phyloP scores from a whole-genome alignment of 2,797 vertebrate species.

The Nothura maculosa region DNA sequence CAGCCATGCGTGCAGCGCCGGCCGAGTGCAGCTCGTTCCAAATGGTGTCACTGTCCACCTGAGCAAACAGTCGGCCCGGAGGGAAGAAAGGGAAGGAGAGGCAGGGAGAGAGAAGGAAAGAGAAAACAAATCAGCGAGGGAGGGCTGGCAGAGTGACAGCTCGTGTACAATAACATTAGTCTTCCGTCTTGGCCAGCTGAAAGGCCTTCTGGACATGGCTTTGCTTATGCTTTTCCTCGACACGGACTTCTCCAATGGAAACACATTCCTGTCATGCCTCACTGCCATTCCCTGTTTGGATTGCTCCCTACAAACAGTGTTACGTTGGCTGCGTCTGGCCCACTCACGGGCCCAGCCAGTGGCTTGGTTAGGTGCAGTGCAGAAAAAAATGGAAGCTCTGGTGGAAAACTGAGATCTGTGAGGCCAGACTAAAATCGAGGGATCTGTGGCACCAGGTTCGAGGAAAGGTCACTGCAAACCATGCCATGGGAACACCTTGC shows the following conservation, averaged over 20 bases:
- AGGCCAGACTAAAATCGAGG: no score
- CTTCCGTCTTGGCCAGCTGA: conserved; percentile 92
- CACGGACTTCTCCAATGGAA: conserved; percentile 94
- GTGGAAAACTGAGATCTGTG: no score
- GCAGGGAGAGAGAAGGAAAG: conserved; percentile 64
- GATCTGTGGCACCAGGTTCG: conserved; percentile 28
- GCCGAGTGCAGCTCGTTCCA: conserved; percentile 91
- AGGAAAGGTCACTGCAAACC: not conserved
- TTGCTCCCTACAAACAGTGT: conserved; percentile 97
- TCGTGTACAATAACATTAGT: conserved; percentile 98
- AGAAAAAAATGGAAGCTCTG: no score
- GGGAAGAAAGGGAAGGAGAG: conserved; percentile 59
- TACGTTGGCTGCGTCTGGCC: conserved; percentile 87
- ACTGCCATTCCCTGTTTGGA: conserved; percentile 96
- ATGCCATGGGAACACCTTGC: not conserved
- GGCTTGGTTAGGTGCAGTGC: no score
- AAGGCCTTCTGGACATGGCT: conserved; percentile 88
- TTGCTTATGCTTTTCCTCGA: conserved; percentile 87
- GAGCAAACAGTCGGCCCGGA: conserved; percentile 92
- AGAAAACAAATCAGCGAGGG: conserved; percentile 90
- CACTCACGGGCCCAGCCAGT: conserved; percentile 65
- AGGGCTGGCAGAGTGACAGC: conserved; percentile 92
- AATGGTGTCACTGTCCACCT: conserved; percentile 99
- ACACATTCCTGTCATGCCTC: conserved; percentile 99
- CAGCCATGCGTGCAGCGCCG: conserved; percentile 86